Evolutionary conservation across 2,113 vertebrate species (phyloP).

Genomic region (Burhinus oedicnemus): DNA sequence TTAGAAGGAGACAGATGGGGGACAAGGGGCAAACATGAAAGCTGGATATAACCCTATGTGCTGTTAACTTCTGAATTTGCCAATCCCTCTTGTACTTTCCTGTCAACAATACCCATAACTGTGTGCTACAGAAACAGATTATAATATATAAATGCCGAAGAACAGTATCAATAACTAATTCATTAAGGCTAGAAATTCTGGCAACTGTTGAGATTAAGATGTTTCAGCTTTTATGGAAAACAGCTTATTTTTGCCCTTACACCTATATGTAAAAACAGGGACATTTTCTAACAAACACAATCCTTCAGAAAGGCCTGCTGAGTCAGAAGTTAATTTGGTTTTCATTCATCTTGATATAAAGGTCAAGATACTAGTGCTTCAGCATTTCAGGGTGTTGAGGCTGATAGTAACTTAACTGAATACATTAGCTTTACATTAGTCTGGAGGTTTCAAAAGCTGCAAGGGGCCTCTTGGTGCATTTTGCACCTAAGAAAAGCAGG

Average conservation of each 20-base stretch:
- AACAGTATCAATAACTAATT: background rate
- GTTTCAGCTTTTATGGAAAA: background rate
- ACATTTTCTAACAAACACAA: background rate
- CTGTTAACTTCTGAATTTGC: background rate
- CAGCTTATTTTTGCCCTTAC: background rate
- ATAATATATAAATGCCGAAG: background rate
- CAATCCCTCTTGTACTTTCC: background rate
- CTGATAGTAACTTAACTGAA: background rate
- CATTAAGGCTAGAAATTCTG: background rate
- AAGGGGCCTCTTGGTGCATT: background rate
- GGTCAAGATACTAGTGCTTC: background rate
- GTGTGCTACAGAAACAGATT: background rate
- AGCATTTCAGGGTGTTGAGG: background rate
- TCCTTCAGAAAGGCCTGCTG: background rate
- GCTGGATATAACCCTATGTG: background rate
- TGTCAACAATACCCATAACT: background rate
- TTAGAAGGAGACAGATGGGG: background rate
- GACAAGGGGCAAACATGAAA: background rate
- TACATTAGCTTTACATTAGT: background rate
- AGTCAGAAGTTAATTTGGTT: background rate
- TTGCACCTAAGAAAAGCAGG: background rate
- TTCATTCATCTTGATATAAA: constrained; percentile 27
- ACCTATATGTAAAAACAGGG: background rate
- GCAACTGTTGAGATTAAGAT: background rate
- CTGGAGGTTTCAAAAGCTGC: background rate